Evolutionary conservation across 2,888 invertebrate species (phyloP), one percentile per base, ranked within the genome.

Genomic region (Ecdyonurus torrentis): DNA sequence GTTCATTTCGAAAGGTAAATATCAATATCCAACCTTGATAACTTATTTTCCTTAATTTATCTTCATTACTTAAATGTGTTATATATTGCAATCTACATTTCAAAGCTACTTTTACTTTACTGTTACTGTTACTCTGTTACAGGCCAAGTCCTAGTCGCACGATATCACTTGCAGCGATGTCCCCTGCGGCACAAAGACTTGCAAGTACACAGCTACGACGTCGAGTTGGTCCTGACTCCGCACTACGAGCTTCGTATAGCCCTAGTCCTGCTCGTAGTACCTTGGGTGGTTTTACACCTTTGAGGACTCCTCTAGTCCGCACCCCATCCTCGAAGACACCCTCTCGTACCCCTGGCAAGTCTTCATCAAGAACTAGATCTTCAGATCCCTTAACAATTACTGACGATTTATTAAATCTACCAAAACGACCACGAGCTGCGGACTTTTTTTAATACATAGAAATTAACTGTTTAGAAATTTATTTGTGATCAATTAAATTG

Each of bases 131-230:
- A n/a, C n/a, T n/a, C n/a, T n/a, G n/a, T n/a, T n/a, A 37, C 37
- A 37, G 37, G 37, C 37, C 37, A 37, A 37, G 37, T 37, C 55
- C 55, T 20, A 22, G 55, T 20, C n/a, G 55, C 55, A 55, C n/a
- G 5, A 20, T 22, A 5, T 22, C 55, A 10, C 55, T 55, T 20
- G 3, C 37, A 37, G 37, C 88, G 63, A 91, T 98, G 90, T 97
- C 97, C 0, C 97, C 98, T 0, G 98, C 98, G 0, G 98, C 97
- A 0, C 84, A 89, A 66, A 83, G 86, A 68, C 77, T 98, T 50
- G 95, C 94, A 2, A 88, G 88, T 1, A 76, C 80, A 23, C 83
- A 83, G 69, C 74, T 88, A 1, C 78, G 82, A 5, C 79, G 83
- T 3, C 72, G 83, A 66, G 72, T 76, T 37, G 76, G 72, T 63